These are phyloP conservation scores for Megaustenia siamemsis DNA, from an alignment of 2,888 invertebrate species.

Conservation along the genomic window DNA sequence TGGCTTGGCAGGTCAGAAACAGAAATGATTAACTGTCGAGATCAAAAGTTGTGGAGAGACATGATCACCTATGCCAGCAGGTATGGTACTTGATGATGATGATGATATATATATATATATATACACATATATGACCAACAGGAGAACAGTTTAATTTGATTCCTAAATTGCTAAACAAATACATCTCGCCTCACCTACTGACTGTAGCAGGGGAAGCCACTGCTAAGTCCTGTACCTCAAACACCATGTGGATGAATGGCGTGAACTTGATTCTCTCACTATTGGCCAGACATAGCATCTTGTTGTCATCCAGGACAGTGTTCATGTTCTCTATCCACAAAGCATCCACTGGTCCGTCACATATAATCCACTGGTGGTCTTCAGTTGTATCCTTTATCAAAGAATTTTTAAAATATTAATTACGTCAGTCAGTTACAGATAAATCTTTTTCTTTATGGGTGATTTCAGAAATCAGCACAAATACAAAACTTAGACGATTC, in stretches of 20 bases:
- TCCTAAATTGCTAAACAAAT: neutral
- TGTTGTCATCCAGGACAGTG: constrained; percentile 94
- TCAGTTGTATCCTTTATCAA: constrained; percentile 77
- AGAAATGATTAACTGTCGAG: too few species aligned
- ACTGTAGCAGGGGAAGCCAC: constrained; percentile 96
- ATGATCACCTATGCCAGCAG: too few species aligned
- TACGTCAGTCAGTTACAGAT: too few species aligned
- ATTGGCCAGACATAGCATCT: constrained; percentile 94
- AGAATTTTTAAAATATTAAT: too few species aligned
- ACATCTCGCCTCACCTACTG: constrained; percentile 81
- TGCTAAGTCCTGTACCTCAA: constrained; percentile 87
- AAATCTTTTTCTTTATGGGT: too few species aligned
- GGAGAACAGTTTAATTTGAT: neutral
- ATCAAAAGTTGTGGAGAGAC: too few species aligned
- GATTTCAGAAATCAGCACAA: too few species aligned
- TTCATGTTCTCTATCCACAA: constrained; percentile 97
- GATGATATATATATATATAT: too few species aligned
- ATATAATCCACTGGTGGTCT: constrained; percentile 93
- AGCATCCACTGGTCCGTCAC: constrained; percentile 94
- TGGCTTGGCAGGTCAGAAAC: too few species aligned
- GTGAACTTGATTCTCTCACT: constrained; percentile 94
- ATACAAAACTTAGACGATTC: too few species aligned
- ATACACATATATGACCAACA: too few species aligned
- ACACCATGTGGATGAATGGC: constrained; percentile 92
- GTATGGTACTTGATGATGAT: too few species aligned